These are phyloP conservation scores for Penaeus japonicus DNA, from an alignment of 1,140 invertebrate species.

Conservation along the genomic window DNA sequence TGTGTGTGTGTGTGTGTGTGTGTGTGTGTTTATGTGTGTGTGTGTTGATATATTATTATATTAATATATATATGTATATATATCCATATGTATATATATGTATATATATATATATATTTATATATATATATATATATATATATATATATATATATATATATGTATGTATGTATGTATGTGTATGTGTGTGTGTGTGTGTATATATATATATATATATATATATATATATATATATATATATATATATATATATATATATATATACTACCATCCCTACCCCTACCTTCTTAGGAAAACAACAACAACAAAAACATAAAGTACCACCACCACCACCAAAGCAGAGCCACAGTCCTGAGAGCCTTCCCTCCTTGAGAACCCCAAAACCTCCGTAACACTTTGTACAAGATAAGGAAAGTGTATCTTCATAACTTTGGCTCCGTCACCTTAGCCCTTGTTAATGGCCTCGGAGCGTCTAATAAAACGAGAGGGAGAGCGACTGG, in stretches of 20 bases:
- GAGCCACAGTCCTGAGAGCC: no score
- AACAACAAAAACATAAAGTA: not conserved
- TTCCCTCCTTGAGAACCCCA: not conserved
- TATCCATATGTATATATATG: not conserved
- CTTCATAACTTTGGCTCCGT: conserved; percentile 16
- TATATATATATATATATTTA: not conserved
- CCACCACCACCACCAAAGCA: not conserved
- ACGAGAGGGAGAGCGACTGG: not conserved
- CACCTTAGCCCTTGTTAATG: conserved; percentile 38
- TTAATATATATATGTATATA: no score
- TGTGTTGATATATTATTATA: not conserved
- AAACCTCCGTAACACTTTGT: not conserved
- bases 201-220: not conserved
- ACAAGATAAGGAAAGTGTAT: conserved; percentile 18
- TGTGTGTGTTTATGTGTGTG: not conserved
- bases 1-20: not conserved
- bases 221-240: not conserved
- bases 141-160: not conserved
- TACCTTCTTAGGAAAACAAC: not conserved
- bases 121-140: not conserved
- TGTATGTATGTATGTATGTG: not conserved
- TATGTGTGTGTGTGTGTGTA: not conserved
- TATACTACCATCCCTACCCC: not conserved
- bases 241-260: not conserved
- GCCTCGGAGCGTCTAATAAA: conserved; percentile 35